Percentiles rank a stretch among this genome's conserved stretches.
phyloP scores from a whole-genome alignment of 2,797 vertebrate species.

The Fratercula arctica region DNA sequence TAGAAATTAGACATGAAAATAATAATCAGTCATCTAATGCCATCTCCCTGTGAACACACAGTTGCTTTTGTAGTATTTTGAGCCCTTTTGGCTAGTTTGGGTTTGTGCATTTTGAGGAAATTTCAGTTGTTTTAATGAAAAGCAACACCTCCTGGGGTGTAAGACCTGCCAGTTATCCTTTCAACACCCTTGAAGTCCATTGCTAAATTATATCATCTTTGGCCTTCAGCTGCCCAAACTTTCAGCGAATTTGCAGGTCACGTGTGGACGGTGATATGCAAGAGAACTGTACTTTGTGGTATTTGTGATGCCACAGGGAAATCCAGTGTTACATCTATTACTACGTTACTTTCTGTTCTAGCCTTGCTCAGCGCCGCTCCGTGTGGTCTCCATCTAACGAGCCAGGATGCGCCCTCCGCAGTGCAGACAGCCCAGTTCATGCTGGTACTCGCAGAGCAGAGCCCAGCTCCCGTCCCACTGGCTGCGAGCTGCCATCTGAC shows the following conservation, averaged over 20 bases:
- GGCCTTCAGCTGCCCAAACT: not conserved
- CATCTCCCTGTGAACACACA: not conserved
- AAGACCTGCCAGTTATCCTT: not conserved
- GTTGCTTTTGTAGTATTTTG: not conserved
- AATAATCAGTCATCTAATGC: not conserved
- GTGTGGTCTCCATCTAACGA: not conserved
- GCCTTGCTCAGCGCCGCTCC: not conserved
- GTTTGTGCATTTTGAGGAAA: not conserved
- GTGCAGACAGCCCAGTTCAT: not conserved
- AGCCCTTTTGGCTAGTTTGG: not conserved
- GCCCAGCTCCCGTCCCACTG: not conserved
- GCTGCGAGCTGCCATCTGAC: not conserved
- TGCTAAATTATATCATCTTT: not conserved
- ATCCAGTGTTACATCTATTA: not conserved
- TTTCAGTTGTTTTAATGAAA: not conserved
- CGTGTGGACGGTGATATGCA: not conserved
- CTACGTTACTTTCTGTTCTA: not conserved
- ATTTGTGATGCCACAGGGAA: not conserved
- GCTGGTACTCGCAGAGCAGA: not conserved
- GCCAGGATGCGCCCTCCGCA: not conserved
- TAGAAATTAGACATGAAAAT: not conserved
- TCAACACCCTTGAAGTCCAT: not conserved
- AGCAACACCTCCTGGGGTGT: not conserved
- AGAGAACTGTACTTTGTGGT: not conserved
- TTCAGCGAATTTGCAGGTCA: not conserved